These are phyloP conservation scores for Plagiodera versicolora DNA, from an alignment of 2,888 invertebrate genomes.

Conservation along the genomic window DNA sequence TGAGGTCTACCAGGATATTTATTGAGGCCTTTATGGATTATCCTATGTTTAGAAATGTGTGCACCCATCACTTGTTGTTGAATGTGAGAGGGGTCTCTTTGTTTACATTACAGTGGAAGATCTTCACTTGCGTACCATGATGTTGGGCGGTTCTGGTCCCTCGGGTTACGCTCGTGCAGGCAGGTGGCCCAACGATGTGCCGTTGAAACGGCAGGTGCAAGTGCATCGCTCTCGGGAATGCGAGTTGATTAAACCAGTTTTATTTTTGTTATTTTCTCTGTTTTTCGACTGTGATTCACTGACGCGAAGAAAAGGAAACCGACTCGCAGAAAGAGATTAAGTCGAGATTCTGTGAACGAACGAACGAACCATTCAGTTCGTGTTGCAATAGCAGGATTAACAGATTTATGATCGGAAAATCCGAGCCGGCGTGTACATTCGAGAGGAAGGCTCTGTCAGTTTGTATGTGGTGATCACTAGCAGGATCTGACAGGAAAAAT, in stretches of 20 bases:
- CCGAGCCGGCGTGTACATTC: background rate
- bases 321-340: background rate
- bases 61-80: too few species aligned
- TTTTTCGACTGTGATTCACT: background rate
- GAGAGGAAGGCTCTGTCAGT: too few species aligned
- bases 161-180: background rate
- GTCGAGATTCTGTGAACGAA: background rate
- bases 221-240: conserved; percentile 3
- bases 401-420: background rate
- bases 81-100: too few species aligned
- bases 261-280: conserved; percentile 3
- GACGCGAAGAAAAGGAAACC: background rate
- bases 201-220: conserved; percentile 6
- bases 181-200: conserved; percentile 3
- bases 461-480: too few species aligned
- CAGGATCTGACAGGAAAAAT: too few species aligned
- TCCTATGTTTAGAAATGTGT: too few species aligned
- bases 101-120: too few species aligned
- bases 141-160: too few species aligned
- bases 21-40: too few species aligned
- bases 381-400: background rate
- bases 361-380: background rate
- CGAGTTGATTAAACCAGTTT: conserved; percentile 11
- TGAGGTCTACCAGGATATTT: too few species aligned
- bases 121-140: too few species aligned